Percentiles rank a stretch among this genome's conserved stretches.
These are phyloP conservation scores for Eilema sororculum DNA, from an alignment of 2,888 invertebrate species.

Conservation along the genomic window DNA sequence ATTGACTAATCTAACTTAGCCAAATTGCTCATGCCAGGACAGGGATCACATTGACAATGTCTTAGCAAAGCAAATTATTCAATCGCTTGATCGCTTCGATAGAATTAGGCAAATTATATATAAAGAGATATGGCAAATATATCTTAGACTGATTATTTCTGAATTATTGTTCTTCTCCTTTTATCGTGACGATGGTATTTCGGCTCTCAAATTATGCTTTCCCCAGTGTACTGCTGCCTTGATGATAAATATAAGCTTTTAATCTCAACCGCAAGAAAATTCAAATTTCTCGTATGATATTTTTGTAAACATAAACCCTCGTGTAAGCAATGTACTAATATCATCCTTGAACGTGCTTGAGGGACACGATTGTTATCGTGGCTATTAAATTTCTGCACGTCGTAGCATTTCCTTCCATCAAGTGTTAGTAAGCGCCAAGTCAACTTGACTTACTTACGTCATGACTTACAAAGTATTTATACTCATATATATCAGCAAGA, in stretches of 20 bases:
- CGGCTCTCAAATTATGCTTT: no score
- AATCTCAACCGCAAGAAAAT: background rate
- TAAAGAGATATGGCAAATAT: no score
- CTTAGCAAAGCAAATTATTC: no score
- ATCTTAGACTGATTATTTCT: no score
- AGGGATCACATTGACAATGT: no score
- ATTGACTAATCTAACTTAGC: no score
- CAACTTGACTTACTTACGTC: background rate
- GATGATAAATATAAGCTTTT: background rate
- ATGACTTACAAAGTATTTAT: background rate
- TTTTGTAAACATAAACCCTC: background rate
- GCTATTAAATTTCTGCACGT: constrained; percentile 2
- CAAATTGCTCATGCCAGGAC: no score
- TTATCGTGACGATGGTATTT: no score
- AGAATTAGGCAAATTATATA: no score
- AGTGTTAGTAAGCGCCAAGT: background rate
- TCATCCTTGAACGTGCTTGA: constrained; percentile 22
- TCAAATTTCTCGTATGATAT: background rate
- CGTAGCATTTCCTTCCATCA: constrained; percentile 10
- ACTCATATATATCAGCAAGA: background rate
- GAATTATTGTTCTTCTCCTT: no score
- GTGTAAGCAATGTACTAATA: background rate
- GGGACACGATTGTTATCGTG: constrained; percentile 17
- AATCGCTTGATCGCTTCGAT: no score
- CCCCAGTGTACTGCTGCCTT: no score